Evolutionary conservation across 1,140 invertebrate species (phyloP).

Genomic region (Sycobia sp.): DNA sequence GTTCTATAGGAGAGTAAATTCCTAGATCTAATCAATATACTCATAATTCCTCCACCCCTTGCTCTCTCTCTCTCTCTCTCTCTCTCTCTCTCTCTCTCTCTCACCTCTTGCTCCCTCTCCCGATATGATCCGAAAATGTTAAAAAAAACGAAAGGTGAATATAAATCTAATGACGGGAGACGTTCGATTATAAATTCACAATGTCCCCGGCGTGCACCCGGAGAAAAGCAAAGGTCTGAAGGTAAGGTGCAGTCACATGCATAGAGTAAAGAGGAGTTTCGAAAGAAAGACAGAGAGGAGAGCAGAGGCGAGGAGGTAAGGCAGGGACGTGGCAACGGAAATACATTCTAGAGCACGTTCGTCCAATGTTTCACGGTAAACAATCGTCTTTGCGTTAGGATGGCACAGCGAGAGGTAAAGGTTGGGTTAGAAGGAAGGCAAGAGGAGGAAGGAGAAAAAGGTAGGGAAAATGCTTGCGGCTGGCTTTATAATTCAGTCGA

Average conservation of each 20-base stretch:
- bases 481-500: constrained; percentile 38
- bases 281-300: too few relatives aligned
- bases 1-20: too few relatives aligned
- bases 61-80: too few relatives aligned
- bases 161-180: constrained; percentile 2
- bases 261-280: neutral
- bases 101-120: too few relatives aligned
- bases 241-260: too few relatives aligned
- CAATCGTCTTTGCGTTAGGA: constrained; percentile 12
- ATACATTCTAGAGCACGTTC: constrained; percentile 16
- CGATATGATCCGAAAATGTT: too few relatives aligned
- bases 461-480: neutral
- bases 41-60: neutral
- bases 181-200: constrained; percentile 14
- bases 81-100: too few relatives aligned
- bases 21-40: too few relatives aligned
- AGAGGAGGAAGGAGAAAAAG: neutral
- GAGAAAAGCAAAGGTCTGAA: neutral
- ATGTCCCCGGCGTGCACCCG: neutral
- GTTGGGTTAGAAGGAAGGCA: neutral
- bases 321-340: neutral
- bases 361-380: constrained; percentile 7
- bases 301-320: neutral
- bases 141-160: neutral
- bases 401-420: too few relatives aligned